Percentiles rank a stretch among this genome's conserved stretches.
Evolutionary conservation across 2,888 invertebrate genomes (phyloP).

Genomic region (Drosophila heteroneura): DNA sequence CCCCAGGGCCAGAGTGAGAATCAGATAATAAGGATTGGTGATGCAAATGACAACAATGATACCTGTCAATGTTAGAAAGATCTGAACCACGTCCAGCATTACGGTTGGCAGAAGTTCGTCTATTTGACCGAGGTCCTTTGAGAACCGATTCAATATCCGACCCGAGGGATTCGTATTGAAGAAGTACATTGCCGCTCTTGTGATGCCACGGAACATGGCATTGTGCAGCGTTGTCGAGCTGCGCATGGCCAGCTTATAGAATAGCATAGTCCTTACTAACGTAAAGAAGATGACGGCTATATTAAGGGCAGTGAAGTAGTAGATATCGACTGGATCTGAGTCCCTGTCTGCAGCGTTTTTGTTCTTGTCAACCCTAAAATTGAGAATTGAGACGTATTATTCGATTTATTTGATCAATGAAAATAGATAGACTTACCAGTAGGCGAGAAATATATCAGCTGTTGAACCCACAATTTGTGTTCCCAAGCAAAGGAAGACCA

Average conservation of each 20-base stretch:
- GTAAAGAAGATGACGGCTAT: constrained; percentile 83
- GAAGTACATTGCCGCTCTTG: constrained; percentile 92
- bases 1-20: constrained; percentile 90
- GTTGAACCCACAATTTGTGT: constrained; percentile 91
- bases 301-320: constrained; percentile 86
- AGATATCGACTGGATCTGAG: constrained; percentile 81
- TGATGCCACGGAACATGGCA: constrained; percentile 92
- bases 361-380: constrained; percentile 71
- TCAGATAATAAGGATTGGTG: constrained; percentile 90
- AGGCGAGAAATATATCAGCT: constrained; percentile 91
- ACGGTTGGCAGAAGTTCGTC: constrained; percentile 84
- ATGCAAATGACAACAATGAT: constrained; percentile 91
- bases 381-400: neutral
- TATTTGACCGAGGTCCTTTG: constrained; percentile 92
- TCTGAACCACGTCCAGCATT: constrained; percentile 87
- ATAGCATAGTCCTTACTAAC: constrained; percentile 84
- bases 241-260: constrained; percentile 88
- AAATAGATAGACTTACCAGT: constrained; percentile 86
- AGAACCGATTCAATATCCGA: constrained; percentile 93
- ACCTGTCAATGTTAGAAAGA: constrained; percentile 91
- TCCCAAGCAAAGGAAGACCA: constrained; percentile 88
- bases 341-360: constrained; percentile 32
- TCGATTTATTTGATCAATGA: neutral
- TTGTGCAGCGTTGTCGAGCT: constrained; percentile 93
- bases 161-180: constrained; percentile 95